A percentile compares a stretch with the other conserved stretches of the same genome.
phyloP scores from a whole-genome alignment of 1,140 invertebrate species.

The Apis florea region DNA sequence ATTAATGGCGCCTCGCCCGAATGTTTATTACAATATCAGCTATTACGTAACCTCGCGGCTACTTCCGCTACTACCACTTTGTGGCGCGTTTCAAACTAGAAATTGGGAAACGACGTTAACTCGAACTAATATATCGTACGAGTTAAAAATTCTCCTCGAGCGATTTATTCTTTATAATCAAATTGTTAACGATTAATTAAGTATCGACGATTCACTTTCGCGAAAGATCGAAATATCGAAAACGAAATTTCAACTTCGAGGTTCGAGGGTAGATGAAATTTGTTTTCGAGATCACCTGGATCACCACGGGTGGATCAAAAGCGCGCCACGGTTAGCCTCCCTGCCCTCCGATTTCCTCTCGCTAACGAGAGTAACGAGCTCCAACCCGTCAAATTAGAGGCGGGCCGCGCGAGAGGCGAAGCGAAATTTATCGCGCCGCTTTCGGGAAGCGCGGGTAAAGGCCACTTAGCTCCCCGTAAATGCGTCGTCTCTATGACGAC shows the following conservation, averaged over 20 bases:
- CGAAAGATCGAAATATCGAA: too few relatives aligned
- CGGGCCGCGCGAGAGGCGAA: conserved; percentile 56
- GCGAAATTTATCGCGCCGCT: conserved; percentile 70
- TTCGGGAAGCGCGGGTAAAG: conserved; percentile 67
- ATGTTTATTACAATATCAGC: conserved; percentile 75
- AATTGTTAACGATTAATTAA: too few relatives aligned
- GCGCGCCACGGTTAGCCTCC: conserved; percentile 6
- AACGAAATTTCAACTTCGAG: not conserved
- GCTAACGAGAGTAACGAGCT: conserved; percentile 60
- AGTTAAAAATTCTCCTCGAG: too few relatives aligned
- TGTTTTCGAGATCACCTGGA: conserved; percentile 13
- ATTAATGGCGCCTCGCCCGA: conserved; percentile 72
- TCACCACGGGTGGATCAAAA: not conserved
- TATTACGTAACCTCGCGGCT: conserved; percentile 32
- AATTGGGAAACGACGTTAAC: not conserved
- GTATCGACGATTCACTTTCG: not conserved
- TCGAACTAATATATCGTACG: not conserved
- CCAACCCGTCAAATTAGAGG: conserved; percentile 64
- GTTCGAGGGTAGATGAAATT: too few relatives aligned
- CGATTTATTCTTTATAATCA: too few relatives aligned
- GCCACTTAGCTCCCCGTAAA: conserved; percentile 77
- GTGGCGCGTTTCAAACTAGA: not conserved
- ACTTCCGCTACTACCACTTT: conserved; percentile 8
- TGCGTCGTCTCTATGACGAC: conserved; percentile 75
- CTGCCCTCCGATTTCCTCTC: conserved; percentile 45